Conservation (phyloP, 2,113 vertebrate species). For the Ptilonorhynchus violaceus region DNA sequence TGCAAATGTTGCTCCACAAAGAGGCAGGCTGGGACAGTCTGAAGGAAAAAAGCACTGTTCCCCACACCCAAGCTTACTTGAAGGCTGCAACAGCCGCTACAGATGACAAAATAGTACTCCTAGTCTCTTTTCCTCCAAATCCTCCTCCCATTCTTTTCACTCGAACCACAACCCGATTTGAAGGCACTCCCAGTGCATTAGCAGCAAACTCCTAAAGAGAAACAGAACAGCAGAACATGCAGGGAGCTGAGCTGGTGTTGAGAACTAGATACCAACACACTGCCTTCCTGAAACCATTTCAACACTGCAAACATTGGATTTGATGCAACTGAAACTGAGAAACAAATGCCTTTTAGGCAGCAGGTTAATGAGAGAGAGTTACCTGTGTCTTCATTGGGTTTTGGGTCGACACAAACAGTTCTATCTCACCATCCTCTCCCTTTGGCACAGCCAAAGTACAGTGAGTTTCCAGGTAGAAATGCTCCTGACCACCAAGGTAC, state of each 20-base stretch:
- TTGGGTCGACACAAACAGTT: constrained; percentile 91
- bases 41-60: background rate
- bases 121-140: constrained; percentile 95
- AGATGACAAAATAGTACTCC: constrained; percentile 80
- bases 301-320: background rate
- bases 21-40: background rate
- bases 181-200: constrained; percentile 83
- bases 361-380: background rate
- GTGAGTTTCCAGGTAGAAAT: constrained; percentile 96
- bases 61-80: constrained; percentile 75
- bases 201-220: constrained; percentile 72
- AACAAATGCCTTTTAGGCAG: background rate
- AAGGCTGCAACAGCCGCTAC: constrained; percentile 88
- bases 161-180: constrained; percentile 83
- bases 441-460: constrained; percentile 87
- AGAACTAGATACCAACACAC: background rate
- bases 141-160: constrained; percentile 96
- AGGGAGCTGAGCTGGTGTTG: background rate
- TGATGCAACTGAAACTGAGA: background rate
- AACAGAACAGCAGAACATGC: background rate
- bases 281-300: background rate
- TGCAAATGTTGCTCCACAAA: background rate
- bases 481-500: constrained; percentile 92
- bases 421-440: constrained; percentile 91
- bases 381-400: constrained; percentile 81